Evolutionary conservation across 2,888 invertebrate species (phyloP).

Genomic region (Pterostichus madidus): DNA sequence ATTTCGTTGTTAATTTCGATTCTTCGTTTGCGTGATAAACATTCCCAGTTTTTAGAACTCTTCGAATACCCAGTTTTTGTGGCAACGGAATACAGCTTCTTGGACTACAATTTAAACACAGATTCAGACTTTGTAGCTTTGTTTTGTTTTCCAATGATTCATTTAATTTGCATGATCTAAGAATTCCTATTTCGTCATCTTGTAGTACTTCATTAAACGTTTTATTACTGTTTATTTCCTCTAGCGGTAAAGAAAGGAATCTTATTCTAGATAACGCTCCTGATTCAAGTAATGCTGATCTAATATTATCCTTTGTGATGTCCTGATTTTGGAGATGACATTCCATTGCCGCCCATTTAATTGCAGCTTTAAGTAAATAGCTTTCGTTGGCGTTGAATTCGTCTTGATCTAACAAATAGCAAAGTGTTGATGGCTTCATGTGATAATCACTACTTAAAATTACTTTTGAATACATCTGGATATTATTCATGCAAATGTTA

Average conservation of each 20-base stretch:
- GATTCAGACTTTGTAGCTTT: constrained; percentile 43
- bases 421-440: constrained; percentile 78
- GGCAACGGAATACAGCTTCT: constrained; percentile 33
- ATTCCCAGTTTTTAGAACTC: constrained; percentile 49
- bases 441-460: constrained; percentile 79
- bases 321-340: constrained; percentile 77
- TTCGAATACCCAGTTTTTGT: constrained; percentile 50
- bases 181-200: constrained; percentile 57
- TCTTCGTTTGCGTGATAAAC: constrained; percentile 47
- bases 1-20: constrained; percentile 50
- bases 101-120: constrained; percentile 23
- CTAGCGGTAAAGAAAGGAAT: constrained; percentile 71
- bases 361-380: constrained; percentile 79
- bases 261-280: constrained; percentile 78
- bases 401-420: constrained; percentile 78
- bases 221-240: constrained; percentile 44
- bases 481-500: constrained; percentile 79
- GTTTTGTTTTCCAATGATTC: constrained; percentile 53
- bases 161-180: constrained; percentile 57
- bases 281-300: constrained; percentile 76
- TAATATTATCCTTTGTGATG: constrained; percentile 77
- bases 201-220: constrained; percentile 49
- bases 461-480: constrained; percentile 80
- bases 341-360: constrained; percentile 80
- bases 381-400: constrained; percentile 79